Evolutionary conservation across 2,797 vertebrate species (phyloP), one percentile per base, ranked within the genome.

Genomic region (Poeciliopsis paucimaculata): DNA sequence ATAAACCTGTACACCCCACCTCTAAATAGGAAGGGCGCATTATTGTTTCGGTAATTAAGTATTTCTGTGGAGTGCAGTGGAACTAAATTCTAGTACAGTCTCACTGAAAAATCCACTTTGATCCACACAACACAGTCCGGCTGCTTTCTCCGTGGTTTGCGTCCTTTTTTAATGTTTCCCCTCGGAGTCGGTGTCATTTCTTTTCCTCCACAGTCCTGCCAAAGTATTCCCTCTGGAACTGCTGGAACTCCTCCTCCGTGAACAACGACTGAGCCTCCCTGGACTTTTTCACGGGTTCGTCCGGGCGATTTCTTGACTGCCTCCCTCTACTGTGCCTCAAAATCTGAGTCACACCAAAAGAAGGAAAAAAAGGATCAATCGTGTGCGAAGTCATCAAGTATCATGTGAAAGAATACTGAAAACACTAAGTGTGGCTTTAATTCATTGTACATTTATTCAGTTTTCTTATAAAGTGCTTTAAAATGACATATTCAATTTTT

Each of bases 171-270:
- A 3, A 51, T 20, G 16, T 80, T 45, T 76, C 2, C 47, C 23
- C 20, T 43, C 36, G 13, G 0, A 16, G 49, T 45, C 23, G 8
- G 9, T 31, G 82, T 86, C 53, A 88, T 74, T 85, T 79, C 62
- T 78, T 80, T n/a, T 78, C 28, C 82, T 93, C 90, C 2, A 94
- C 93, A 36, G 66, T 91, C 78, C 78, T 87, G 47, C 95, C 95
- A 83, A 96, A 96, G 85, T 95, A 96, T 77, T 96, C 95, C 82
- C 92, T 90, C 91, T 96, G 95, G 89, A 96, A 96, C 86, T 93
- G 89, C 89, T 94, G 86, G 82, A 96, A 96, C 86, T 96, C 93
- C 0, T 94, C 83, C 84, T 96, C 96, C 0, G 95, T 94, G 89
- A 96, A 96, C 78, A 95, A 16, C 0, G 95, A 95, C 71, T 81